Percentiles rank a stretch among this genome's conserved stretches.
Conservation (phyloP, 1,140 invertebrate species). For the Brachionus sp. region DNA sequence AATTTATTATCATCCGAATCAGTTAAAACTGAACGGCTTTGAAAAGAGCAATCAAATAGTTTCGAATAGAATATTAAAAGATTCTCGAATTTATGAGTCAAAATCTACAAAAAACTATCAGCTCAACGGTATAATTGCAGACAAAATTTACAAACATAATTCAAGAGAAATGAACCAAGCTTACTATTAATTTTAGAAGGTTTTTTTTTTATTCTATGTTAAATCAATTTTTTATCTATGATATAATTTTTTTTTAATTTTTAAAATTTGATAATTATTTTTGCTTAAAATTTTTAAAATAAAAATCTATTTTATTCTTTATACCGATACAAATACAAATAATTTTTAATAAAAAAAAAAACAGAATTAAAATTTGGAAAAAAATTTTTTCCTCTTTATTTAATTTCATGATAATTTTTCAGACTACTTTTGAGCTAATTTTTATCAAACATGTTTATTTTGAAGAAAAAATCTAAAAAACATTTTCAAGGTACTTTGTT, state of each 20-base stretch:
- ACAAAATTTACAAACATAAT: conserved; percentile 21
- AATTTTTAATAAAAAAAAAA: no score
- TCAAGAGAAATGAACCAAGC: conserved; percentile 37
- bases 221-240: conserved; percentile 23
- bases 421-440: no score
- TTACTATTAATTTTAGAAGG: neutral
- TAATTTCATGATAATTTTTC: no score
- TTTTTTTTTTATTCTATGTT: neutral
- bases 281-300: neutral
- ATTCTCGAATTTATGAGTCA: neutral
- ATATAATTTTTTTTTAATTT: no score
- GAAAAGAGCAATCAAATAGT: neutral
- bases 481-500: no score
- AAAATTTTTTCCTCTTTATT: no score
- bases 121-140: neutral
- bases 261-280: no score
- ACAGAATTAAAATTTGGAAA: no score
- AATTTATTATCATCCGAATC: conserved; percentile 24
- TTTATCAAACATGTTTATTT: no score
- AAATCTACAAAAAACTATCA: conserved; percentile 19
- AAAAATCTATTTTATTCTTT: no score
- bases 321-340: no score
- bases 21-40: neutral
- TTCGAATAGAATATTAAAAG: neutral
- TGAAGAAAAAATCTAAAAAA: no score